These are phyloP conservation scores for Tetraodon nigroviridis DNA, from an alignment of 2,113 vertebrate species.

Conservation along the genomic window DNA sequence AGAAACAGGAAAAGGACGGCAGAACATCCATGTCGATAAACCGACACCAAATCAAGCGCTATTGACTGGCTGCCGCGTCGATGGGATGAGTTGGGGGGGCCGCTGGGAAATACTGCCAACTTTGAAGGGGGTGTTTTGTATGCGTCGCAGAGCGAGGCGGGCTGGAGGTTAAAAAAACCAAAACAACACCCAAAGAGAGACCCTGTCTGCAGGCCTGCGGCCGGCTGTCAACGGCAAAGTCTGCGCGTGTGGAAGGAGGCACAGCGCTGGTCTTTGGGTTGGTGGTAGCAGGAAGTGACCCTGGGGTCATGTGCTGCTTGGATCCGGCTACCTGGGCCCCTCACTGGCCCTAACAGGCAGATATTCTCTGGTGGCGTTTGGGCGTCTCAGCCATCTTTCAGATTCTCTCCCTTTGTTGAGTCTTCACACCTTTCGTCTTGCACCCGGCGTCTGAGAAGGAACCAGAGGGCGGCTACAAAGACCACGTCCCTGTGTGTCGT, in stretches of 20 bases:
- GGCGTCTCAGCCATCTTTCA: no score
- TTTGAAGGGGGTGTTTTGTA: constrained; percentile 43
- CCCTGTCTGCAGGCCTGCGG: constrained; percentile 37
- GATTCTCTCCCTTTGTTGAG: constrained; percentile 9
- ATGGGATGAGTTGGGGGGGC: constrained; percentile 39
- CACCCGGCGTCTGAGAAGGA: constrained; percentile 39
- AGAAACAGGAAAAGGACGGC: constrained; percentile 32
- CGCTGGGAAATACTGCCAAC: constrained; percentile 53
- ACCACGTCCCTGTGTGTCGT: constrained; percentile 38
- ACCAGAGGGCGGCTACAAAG: constrained; percentile 47
- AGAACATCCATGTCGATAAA: constrained; percentile 48
- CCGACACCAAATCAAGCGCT: constrained; percentile 50
- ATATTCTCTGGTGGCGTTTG: no score
- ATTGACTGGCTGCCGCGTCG: constrained; percentile 50
- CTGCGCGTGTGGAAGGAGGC: constrained; percentile 42
- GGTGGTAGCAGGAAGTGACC: constrained; percentile 41
- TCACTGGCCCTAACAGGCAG: no score
- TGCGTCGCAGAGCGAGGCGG: constrained; percentile 33
- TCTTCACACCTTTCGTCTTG: constrained; percentile 35
- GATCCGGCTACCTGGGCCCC: constrained; percentile 15
- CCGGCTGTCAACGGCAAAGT: constrained; percentile 56
- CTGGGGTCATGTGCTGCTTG: constrained; percentile 35
- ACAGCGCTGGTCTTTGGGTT: constrained; percentile 46
- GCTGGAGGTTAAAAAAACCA: constrained; percentile 22
- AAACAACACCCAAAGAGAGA: constrained; percentile 23